phyloP scores from a whole-genome alignment of 2,113 vertebrate genomes.

The Speoplatyrhinus poulsoni region DNA sequence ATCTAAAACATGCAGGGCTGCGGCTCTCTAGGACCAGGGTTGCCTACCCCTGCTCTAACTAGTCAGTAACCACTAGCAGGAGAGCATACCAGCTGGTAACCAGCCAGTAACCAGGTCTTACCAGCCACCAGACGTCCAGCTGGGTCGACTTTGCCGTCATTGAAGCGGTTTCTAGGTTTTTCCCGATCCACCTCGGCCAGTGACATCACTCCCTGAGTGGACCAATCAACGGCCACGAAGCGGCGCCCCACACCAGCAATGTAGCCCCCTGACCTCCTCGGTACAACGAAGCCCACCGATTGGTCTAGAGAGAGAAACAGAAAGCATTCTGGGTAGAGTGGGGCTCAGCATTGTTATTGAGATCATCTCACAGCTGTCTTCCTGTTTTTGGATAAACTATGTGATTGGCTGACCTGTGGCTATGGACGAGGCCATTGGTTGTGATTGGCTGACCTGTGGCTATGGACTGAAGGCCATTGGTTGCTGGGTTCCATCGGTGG shows the following conservation, averaged over 20 bases:
- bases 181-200: slow-evolving; percentile 40
- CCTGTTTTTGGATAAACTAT: neutral
- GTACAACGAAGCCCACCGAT: slow-evolving; percentile 51
- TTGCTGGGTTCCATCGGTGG: slow-evolving; percentile 81
- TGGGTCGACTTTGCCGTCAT: slow-evolving; percentile 60
- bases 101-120: slow-evolving; percentile 4
- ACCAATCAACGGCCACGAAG: slow-evolving; percentile 62
- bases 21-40: too few relatives aligned
- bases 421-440: neutral
- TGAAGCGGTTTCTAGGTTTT: slow-evolving; percentile 52
- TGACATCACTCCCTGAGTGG: slow-evolving; percentile 23
- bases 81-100: neutral
- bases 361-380: too few relatives aligned
- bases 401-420: slow-evolving; percentile 4
- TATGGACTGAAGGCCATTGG: slow-evolving; percentile 71
- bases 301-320: slow-evolving; percentile 32
- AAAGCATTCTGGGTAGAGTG: neutral
- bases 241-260: slow-evolving; percentile 57
- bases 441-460: slow-evolving; percentile 76
- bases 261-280: slow-evolving; percentile 50
- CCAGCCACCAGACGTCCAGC: slow-evolving; percentile 54
- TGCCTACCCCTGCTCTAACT: too few relatives aligned
- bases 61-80: neutral
- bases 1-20: too few relatives aligned
- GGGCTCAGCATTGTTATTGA: too few relatives aligned